These are phyloP conservation scores for Sciaenops ocellatus DNA, from an alignment of 2,797 vertebrate species.

Conservation along the genomic window DNA sequence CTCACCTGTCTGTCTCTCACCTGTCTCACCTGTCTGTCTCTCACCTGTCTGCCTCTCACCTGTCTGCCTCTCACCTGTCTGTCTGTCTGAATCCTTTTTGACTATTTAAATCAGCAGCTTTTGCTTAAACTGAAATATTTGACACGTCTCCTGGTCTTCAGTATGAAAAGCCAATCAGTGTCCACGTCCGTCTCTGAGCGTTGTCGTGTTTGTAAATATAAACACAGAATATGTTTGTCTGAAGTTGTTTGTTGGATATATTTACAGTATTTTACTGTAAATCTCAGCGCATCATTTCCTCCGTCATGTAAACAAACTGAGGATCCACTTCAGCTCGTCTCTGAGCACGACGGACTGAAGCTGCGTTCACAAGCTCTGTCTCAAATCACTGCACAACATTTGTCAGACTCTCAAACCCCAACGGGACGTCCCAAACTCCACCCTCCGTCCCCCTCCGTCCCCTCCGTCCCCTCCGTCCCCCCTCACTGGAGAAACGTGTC, in stretches of 20 bases:
- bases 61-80: not conserved
- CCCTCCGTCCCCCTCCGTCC: too few relatives aligned
- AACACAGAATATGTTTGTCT: too few relatives aligned
- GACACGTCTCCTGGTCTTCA: too few relatives aligned
- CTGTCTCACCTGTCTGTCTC: constrained; percentile 25
- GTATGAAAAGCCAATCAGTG: too few relatives aligned
- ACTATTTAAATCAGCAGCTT: not conserved
- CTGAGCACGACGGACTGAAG: not conserved
- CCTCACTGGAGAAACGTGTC: too few relatives aligned
- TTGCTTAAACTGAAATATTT: too few relatives aligned
- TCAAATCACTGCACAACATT: constrained; percentile 45
- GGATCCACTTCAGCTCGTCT: constrained; percentile 27
- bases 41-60: too few relatives aligned
- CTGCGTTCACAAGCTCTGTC: constrained; percentile 31
- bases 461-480: too few relatives aligned
- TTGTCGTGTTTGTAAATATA: too few relatives aligned
- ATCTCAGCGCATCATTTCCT: not conserved
- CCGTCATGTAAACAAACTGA: constrained; percentile 6
- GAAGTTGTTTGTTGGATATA: not conserved
- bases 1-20: too few relatives aligned
- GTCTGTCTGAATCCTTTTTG: not conserved
- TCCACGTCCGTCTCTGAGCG: too few relatives aligned
- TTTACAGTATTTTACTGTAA: not conserved
- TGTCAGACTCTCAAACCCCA: constrained; percentile 13
- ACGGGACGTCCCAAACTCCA: not conserved